Conservation (phyloP, 2,113 vertebrate genomes). For the Corythornis vintsioides region DNA sequence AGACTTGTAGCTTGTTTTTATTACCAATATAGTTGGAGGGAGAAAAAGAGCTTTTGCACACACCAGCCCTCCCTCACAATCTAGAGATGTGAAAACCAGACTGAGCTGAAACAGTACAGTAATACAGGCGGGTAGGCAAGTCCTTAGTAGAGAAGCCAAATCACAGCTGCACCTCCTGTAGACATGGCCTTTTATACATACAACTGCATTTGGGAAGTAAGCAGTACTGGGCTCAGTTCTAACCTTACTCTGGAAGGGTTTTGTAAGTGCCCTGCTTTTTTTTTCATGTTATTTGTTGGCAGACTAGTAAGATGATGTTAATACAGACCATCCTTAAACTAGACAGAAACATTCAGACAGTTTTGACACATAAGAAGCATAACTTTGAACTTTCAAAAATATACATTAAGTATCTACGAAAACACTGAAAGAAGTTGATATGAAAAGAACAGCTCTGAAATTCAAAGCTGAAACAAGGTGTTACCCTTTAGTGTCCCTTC, state of each 20-base stretch:
- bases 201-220: neutral
- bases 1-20: neutral
- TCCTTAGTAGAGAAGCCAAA: neutral
- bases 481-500: neutral
- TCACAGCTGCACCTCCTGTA: neutral
- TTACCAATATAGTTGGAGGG: neutral
- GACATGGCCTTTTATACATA: fast-evolving
- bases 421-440: neutral
- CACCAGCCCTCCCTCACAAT: neutral
- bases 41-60: neutral
- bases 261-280: neutral
- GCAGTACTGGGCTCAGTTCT: neutral
- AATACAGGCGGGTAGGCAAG: neutral
- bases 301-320: neutral
- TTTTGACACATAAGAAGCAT: neutral
- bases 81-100: neutral
- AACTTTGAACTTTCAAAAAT: neutral
- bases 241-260: neutral
- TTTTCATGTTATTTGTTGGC: neutral
- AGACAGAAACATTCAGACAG: neutral
- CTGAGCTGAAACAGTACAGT: neutral
- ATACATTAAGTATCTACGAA: neutral
- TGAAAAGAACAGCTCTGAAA: neutral
- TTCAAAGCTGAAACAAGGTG: neutral
- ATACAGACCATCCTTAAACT: neutral